Conservation (phyloP, 2,113 vertebrate genomes). For the Myiagra hebetior region DNA sequence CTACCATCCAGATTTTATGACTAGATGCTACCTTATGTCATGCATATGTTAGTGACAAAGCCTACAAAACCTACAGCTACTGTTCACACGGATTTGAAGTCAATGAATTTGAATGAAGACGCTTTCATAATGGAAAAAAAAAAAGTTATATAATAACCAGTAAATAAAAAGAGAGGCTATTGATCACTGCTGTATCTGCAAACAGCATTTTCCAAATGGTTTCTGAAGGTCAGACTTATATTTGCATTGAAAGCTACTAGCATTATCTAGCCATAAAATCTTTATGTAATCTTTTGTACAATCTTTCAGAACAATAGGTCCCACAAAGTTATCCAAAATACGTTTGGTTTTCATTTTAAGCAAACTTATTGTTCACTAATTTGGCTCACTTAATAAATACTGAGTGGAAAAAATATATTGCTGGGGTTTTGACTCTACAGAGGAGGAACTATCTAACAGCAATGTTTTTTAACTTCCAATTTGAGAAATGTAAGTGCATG, state of each 20-base stretch:
- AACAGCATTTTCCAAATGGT: neutral
- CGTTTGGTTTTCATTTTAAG: rapidly evolving
- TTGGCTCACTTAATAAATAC: neutral
- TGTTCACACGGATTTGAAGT: neutral
- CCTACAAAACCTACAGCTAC: neutral
- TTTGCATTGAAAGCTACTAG: neutral
- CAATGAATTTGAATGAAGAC: neutral
- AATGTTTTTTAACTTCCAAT: neutral
- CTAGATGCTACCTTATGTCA: neutral
- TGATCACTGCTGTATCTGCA: neutral
- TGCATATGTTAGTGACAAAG: neutral
- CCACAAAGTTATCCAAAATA: neutral
- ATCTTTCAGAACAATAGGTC: neutral
- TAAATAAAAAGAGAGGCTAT: neutral
- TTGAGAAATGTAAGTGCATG: neutral
- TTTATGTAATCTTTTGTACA: neutral
- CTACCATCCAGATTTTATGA: neutral
- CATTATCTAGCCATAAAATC: neutral
- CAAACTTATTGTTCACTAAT: neutral
- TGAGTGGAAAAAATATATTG: neutral
- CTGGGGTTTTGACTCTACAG: neutral
- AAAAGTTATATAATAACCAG: neutral
- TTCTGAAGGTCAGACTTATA: constrained; percentile 3
- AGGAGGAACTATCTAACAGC: neutral
- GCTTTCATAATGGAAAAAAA: neutral